Conservation (phyloP, 2,888 invertebrate species). For the Anoncus sp. region DNA sequence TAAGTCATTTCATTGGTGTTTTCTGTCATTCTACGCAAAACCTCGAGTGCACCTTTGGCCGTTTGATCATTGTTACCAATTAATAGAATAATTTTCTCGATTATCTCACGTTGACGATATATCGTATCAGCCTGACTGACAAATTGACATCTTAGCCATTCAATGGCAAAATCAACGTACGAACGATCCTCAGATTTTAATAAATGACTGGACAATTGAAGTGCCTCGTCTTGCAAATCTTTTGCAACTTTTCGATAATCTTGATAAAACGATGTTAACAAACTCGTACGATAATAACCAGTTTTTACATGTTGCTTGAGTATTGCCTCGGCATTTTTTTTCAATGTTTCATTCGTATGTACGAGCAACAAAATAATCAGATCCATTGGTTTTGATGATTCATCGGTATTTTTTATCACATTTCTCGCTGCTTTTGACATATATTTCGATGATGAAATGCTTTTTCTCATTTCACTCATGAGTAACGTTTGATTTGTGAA, state of each 20-base stretch:
- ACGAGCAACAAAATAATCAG: conserved; percentile 88
- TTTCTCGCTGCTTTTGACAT: conserved; percentile 86
- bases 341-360: conserved; percentile 80
- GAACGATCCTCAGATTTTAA: conserved; percentile 76
- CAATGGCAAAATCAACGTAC: conserved; percentile 76
- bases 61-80: conserved; percentile 79
- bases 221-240: conserved; percentile 73
- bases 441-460: conserved; percentile 85
- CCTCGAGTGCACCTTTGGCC: conserved; percentile 75
- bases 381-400: conserved; percentile 88
- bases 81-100: conserved; percentile 76
- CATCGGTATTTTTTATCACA: conserved; percentile 85
- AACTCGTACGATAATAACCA: conserved; percentile 85
- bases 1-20: conserved; percentile 73
- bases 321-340: conserved; percentile 86
- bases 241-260: conserved; percentile 76
- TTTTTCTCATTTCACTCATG: conserved; percentile 85
- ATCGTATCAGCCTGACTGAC: conserved; percentile 71
- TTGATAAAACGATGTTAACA: conserved; percentile 84
- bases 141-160: conserved; percentile 79
- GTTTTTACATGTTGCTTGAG: conserved; percentile 87
- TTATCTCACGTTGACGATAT: conserved; percentile 78
- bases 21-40: conserved; percentile 76
- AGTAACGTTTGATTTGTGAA: conserved; percentile 86
- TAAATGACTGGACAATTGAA: conserved; percentile 75